Percentiles rank a stretch among this genome's conserved stretches.
Conservation (phyloP, 2,113 vertebrate species). For the Lynx canadensis region DNA sequence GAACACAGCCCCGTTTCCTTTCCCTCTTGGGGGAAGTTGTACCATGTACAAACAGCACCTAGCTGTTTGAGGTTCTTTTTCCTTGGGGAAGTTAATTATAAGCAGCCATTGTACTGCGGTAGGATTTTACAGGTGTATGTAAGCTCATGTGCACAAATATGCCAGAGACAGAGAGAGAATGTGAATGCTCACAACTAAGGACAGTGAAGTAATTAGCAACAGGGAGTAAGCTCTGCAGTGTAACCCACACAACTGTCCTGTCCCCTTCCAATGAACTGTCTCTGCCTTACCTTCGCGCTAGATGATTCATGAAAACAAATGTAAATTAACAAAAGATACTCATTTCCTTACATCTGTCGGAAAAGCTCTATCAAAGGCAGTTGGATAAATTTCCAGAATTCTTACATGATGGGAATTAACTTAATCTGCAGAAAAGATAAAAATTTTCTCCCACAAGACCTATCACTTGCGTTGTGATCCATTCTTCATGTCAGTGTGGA, state of each 20-base stretch:
- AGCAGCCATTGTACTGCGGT: accelerated
- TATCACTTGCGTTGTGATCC: too few relatives aligned
- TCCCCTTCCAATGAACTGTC: too few relatives aligned
- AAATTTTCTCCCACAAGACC: too few relatives aligned
- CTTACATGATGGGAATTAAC: not conserved
- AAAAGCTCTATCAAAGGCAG: too few relatives aligned
- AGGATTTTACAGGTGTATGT: not conserved
- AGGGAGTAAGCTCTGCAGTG: not conserved
- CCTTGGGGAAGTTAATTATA: not conserved
- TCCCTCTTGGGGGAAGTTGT: accelerated
- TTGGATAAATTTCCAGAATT: not conserved
- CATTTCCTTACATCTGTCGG: not conserved
- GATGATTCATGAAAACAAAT: not conserved
- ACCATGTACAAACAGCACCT: accelerated
- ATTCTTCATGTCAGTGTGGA: not conserved
- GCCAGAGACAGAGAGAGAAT: not conserved
- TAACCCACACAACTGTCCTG: not conserved
- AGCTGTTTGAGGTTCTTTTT: too few relatives aligned
- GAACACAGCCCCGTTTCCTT: accelerated
- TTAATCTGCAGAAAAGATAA: not conserved
- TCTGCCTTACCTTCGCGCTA: not conserved
- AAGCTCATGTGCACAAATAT: accelerated
- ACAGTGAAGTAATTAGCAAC: not conserved
- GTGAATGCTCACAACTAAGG: not conserved
- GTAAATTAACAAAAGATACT: not conserved